These are phyloP conservation scores for Leptopilina drosophilae DNA, from an alignment of 2,888 invertebrate genomes.

Conservation along the genomic window DNA sequence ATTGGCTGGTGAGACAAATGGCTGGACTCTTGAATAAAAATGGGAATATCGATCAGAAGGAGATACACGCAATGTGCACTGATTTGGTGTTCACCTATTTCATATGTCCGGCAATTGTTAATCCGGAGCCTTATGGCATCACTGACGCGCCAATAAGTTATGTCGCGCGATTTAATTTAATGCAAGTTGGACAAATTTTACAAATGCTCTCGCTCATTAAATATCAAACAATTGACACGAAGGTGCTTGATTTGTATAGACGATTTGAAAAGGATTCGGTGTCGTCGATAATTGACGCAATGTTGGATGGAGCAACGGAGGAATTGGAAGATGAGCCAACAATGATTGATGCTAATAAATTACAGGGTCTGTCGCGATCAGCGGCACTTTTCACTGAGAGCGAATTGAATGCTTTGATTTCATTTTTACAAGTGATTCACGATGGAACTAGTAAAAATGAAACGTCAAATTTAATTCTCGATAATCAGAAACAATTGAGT, in stretches of 20 bases:
- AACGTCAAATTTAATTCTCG: conserved; percentile 53
- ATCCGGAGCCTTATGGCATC: conserved; percentile 96
- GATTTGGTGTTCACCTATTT: conserved; percentile 96
- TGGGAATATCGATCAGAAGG: conserved; percentile 79
- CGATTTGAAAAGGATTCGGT: conserved; percentile 90
- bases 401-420: conserved; percentile 82
- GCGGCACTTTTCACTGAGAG: conserved; percentile 84
- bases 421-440: conserved; percentile 78
- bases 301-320: conserved; percentile 79
- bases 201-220: conserved; percentile 93
- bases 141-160: conserved; percentile 95
- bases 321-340: conserved; percentile 77
- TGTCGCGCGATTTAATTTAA: conserved; percentile 92
- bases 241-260: conserved; percentile 86
- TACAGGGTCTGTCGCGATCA: conserved; percentile 81
- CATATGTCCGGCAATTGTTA: conserved; percentile 97
- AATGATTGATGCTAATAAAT: conserved; percentile 76
- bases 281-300: conserved; percentile 86
- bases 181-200: conserved; percentile 94
- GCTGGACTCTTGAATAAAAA: conserved; percentile 83
- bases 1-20: conserved; percentile 94
- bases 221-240: conserved; percentile 87
- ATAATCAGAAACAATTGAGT: conserved; percentile 77
- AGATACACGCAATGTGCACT: conserved; percentile 87
- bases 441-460: conserved; percentile 57